These are phyloP conservation scores for Dorcus parallelipipedus DNA, from an alignment of 2,888 invertebrate genomes.

Conservation along the genomic window DNA sequence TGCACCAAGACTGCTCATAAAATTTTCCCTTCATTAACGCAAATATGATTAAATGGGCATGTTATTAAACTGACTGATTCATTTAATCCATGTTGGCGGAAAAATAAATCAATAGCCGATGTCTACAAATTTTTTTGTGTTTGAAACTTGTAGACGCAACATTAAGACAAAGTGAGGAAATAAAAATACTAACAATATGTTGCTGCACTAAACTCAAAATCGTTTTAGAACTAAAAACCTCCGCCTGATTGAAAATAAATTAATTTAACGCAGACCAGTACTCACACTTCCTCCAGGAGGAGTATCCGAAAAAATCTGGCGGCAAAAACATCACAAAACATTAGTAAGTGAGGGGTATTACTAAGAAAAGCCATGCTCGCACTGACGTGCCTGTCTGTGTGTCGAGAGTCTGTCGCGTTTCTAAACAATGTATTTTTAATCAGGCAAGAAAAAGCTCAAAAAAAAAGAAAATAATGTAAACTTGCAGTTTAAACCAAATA, in stretches of 20 bases:
- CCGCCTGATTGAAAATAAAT: constrained; percentile 34
- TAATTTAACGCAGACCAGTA: constrained; percentile 27
- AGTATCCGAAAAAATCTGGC: constrained; percentile 39
- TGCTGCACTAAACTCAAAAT: constrained; percentile 13
- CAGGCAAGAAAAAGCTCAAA: constrained; percentile 26
- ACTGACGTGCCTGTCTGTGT: too few relatives aligned
- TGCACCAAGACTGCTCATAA: too few relatives aligned
- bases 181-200: not conserved
- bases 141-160: too few relatives aligned
- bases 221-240: not conserved
- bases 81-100: too few relatives aligned
- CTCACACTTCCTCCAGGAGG: constrained; percentile 45
- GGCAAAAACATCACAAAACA: constrained; percentile 24
- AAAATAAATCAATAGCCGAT: too few relatives aligned
- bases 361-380: constrained; percentile 4
- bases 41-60: too few relatives aligned
- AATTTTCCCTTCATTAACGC: too few relatives aligned
- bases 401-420: too few relatives aligned
- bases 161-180: not conserved
- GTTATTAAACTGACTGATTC: too few relatives aligned
- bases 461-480: constrained; percentile 7
- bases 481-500: constrained; percentile 29
- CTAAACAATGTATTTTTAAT: constrained; percentile 25
- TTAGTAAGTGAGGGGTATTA: constrained; percentile 16
- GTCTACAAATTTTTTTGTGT: too few relatives aligned